Evolutionary conservation across 2,888 invertebrate genomes (phyloP).

Genomic region (Andrena bucephala): DNA sequence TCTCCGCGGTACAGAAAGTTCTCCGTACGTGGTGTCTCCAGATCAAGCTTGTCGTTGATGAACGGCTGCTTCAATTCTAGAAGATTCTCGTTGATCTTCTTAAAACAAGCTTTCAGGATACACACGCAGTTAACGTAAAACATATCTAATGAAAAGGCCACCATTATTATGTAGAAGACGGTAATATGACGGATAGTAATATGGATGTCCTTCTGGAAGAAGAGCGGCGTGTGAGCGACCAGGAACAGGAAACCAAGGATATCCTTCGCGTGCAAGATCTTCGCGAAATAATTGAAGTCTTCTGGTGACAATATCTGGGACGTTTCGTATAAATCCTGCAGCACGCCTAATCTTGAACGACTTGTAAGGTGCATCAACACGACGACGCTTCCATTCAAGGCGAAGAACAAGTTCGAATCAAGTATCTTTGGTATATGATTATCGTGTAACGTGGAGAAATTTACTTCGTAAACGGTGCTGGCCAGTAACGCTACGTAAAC

Average conservation of each 20-base stretch:
- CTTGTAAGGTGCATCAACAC: conserved; percentile 54
- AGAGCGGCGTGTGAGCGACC: conserved; percentile 56
- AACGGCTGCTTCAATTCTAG: conserved; percentile 59
- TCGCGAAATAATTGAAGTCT: conserved; percentile 64
- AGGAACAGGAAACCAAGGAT: conserved; percentile 66
- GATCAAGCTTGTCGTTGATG: conserved; percentile 54
- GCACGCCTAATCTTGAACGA: conserved; percentile 55
- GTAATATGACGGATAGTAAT: accelerated
- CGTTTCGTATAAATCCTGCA: conserved; percentile 56
- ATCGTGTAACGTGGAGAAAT: conserved; percentile 3
- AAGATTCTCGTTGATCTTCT: conserved; percentile 70
- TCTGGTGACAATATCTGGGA: conserved; percentile 64
- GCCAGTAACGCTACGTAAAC: conserved; percentile 24
- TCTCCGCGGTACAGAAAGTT: conserved; percentile 60
- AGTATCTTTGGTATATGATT: background rate
- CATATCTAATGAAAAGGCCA: conserved; percentile 71
- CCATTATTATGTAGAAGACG: conserved; percentile 55
- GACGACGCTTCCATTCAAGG: conserved; percentile 19
- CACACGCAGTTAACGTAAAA: conserved; percentile 75
- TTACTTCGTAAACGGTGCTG: conserved; percentile 63
- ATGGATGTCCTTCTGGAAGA: background rate
- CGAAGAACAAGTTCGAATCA: background rate
- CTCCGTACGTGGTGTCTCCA: background rate
- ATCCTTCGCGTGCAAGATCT: conserved; percentile 74
- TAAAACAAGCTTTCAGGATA: conserved; percentile 72